Evolutionary conservation across 2,888 invertebrate genomes (phyloP), one percentile per base, ranked within the genome.

Genomic region (Globia sparganii): DNA sequence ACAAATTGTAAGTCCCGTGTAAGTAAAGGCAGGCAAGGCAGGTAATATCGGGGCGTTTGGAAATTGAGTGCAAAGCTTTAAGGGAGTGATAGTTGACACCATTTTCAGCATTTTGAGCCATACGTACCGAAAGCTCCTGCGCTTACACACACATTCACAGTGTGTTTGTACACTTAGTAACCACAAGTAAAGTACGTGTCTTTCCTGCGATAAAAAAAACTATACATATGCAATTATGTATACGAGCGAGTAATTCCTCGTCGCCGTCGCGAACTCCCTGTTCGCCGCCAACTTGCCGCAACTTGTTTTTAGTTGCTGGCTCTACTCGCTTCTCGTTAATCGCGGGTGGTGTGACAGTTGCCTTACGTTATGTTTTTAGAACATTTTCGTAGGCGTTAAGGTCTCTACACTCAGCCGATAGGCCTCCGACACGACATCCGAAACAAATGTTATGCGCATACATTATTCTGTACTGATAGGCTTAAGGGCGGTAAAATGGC

Each of bases 361-460:
- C 68, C n/a, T 34, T 83, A 69, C 72, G 71, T 83, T 83, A 75
- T 85, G 81, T 87, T 85, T 83, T 84, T 84, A 79, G 86, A 86
- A 88, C 86, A 86, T 85, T 88, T 88, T 87, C 83, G 87, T 88
- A 86, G 84, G 89, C 81, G 88, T 90, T 90, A 91, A 88, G 89
- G 78, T 71, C 75, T 80, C 85, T 89, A 88, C 89, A 85, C 82
- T 75, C 86, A 68, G 49, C 71, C 78, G 90, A 91, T 89, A 89
- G 89, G 87, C 71, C 80, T 79, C 72, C 75, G 76, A 83, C 88
- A 86, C 90, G 91, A 93, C 91, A 90, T 84, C 85, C 86, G 86
- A 90, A 90, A 92, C 93, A 94, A 94, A 94, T 94, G 84, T 9
- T 93, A 94, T 94, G 94, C 92, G 92, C 94, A 94, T 94, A 93